Evolutionary conservation across 92 coral and sea anemone genomes (phyloP), one percentile per base, ranked within the genome.

Genomic region (Desmophyllum pertusum): DNA sequence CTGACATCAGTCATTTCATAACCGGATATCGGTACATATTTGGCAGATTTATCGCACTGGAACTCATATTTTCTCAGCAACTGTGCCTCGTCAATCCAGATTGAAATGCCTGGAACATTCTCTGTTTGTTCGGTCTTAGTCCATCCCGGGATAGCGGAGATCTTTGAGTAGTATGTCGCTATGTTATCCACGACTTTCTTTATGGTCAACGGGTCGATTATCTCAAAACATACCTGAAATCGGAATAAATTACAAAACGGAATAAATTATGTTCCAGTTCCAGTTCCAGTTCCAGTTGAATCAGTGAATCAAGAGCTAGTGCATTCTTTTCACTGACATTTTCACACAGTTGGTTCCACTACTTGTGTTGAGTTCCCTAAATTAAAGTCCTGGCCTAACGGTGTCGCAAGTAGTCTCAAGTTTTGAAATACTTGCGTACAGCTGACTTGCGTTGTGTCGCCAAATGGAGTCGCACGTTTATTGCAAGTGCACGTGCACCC

Each of bases 151-250:
- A 97, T 83, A 19, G 88, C 80, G 0, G 55, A 73, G 14, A 93
- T 95, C 29, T 75, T 80, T 77, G 88, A 79, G 83, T 97, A 97
- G 72, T 88, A 89, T 6, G 87, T 87, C 10, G 95, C 99, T 68
- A 84, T 94, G 83, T 90, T 91, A 61, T 76, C 84, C 41, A 94
- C 98, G 48, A 97, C 73, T 81, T 70, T 87, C n/a, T 88, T 81
- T 37, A 97, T 92, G 33, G 87, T 92, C 8, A 97, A 38, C 38
- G 93, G 89, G 73, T 92, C 97, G 45, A 92, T 85, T 18, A 95
- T 85, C 70, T 97, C 99, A 55, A 97, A 90, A 52, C 99, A 97
- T 48, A 90, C 92, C 99, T 97, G 29, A 57, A 59, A 41, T 11
- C 10, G 38, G 6, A 39, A 70, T 21, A 50, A 38, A 67, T 25